Conservation (phyloP, 2,797 vertebrate species). For the Neopelma chrysocephalum region DNA sequence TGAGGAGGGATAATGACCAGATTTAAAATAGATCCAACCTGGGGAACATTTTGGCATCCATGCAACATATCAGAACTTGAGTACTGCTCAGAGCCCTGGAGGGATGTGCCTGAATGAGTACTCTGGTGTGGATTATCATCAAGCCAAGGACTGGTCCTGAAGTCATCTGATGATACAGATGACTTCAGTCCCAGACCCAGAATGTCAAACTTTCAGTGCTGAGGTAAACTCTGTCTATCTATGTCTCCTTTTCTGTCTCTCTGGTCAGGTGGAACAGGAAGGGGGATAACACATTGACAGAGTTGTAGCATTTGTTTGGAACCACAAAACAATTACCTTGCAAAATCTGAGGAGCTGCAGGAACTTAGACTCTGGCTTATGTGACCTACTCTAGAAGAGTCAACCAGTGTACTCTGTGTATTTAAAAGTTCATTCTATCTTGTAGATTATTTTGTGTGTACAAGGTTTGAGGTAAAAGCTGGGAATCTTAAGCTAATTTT, state of each 20-base stretch:
- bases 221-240: background rate
- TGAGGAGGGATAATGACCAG: background rate
- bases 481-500: background rate
- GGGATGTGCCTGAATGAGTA: background rate
- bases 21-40: background rate
- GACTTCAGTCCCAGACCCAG: background rate
- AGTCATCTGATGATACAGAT: background rate
- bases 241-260: background rate
- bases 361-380: background rate
- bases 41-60: accelerated
- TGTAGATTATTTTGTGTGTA: background rate
- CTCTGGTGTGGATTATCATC: background rate
- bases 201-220: background rate
- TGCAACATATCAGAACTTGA: background rate
- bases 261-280: background rate
- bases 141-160: background rate
- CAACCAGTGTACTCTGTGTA: background rate
- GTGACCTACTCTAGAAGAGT: background rate
- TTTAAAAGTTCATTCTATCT: background rate
- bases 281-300: background rate
- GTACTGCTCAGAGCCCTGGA: background rate
- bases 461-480: background rate
- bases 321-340: background rate
- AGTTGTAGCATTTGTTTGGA: background rate
- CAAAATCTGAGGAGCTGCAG: background rate